A percentile compares a stretch with the other conserved stretches of the same genome.
These are phyloP conservation scores for Agapostemon virescens DNA, from an alignment of 2,888 invertebrate genomes.

Conservation along the genomic window DNA sequence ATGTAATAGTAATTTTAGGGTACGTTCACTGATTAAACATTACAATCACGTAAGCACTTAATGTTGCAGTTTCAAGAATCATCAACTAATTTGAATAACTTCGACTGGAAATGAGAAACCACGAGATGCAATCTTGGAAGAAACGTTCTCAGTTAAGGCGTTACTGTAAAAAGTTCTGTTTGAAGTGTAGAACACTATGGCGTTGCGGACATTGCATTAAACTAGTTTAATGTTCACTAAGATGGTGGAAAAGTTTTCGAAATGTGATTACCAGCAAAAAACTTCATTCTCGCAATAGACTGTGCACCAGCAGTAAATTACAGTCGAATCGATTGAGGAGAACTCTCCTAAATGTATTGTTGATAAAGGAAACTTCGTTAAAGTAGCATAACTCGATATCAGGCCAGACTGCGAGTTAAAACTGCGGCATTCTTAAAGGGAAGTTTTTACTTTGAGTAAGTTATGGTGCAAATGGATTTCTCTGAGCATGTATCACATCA, in stretches of 20 bases:
- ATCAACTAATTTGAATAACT: background rate
- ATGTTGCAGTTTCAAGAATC: background rate
- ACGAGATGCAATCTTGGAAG: background rate
- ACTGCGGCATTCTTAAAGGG: background rate
- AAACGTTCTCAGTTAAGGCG: background rate
- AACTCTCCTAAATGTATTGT: conserved; percentile 23
- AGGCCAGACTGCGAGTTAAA: background rate
- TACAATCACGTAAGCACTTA: background rate
- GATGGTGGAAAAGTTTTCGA: background rate
- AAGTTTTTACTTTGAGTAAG: background rate
- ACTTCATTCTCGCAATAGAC: background rate
- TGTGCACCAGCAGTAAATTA: conserved; percentile 30
- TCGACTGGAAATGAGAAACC: background rate
- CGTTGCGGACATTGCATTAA: background rate
- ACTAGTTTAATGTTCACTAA: background rate
- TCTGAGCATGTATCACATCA: background rate
- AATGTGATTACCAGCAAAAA: conserved; percentile 1
- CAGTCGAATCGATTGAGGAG: conserved; percentile 23
- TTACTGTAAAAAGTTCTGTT: background rate
- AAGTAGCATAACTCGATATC: conserved; percentile 32
- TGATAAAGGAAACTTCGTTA: conserved; percentile 26
- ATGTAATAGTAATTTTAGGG: no score
- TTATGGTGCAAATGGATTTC: conserved; percentile 14
- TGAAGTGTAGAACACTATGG: background rate
- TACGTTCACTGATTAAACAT: background rate